Evolutionary conservation across 1,140 invertebrate species (phyloP).

Genomic region (Danaus melanippus): DNA sequence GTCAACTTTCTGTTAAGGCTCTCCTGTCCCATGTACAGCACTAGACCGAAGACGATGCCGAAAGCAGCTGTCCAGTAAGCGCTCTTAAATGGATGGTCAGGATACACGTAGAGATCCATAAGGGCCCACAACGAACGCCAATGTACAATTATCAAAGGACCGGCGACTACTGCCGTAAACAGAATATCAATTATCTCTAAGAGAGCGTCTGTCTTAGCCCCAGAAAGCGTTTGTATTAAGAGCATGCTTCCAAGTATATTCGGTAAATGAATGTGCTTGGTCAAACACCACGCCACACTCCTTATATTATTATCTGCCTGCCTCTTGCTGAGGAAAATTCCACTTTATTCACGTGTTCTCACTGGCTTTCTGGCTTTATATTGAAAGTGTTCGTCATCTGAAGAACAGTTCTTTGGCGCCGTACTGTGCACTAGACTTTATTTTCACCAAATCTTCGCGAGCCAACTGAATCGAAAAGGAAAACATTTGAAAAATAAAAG

Average conservation of each 20-base stretch:
- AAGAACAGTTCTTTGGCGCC: background rate
- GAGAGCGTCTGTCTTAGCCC: slow-evolving; percentile 11
- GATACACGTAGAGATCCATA: slow-evolving; percentile 33
- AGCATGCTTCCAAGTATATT: slow-evolving; percentile 24
- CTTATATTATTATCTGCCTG: too few species aligned
- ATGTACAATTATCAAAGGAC: slow-evolving; percentile 28
- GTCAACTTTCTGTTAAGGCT: slow-evolving; percentile 18
- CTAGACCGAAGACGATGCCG: slow-evolving; percentile 24
- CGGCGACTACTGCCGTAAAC: slow-evolving; percentile 22
- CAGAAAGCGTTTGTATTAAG: slow-evolving; percentile 11
- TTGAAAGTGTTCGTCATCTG: too few species aligned
- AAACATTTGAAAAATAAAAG: slow-evolving; percentile 9
- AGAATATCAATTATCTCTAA: slow-evolving; percentile 27
- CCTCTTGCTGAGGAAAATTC: too few species aligned
- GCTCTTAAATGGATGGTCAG: slow-evolving; percentile 22
- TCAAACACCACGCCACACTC: too few species aligned
- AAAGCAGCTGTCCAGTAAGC: slow-evolving; percentile 20
- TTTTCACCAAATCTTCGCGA: slow-evolving; percentile 14
- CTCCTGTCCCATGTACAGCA: slow-evolving; percentile 24
- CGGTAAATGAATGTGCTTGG: background rate
- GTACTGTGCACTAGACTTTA: slow-evolving; percentile 10
- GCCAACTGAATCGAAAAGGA: slow-evolving; percentile 8
- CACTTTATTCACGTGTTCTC: too few species aligned
- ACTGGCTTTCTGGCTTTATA: too few species aligned
- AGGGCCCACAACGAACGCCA: slow-evolving; percentile 30